phyloP scores from a whole-genome alignment of 1,140 invertebrate species.

The Euwallacea similis region DNA sequence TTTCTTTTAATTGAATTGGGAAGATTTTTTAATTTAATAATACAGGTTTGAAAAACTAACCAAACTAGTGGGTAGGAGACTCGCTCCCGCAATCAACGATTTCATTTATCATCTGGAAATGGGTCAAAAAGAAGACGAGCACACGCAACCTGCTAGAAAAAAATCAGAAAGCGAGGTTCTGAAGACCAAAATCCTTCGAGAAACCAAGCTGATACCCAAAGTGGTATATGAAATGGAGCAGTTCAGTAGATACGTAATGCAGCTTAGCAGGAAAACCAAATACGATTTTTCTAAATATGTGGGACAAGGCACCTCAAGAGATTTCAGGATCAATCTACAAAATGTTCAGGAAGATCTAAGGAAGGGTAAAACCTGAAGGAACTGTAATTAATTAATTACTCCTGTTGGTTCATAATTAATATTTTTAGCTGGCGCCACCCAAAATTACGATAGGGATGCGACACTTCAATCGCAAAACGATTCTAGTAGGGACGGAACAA shows the following conservation, averaged over 20 bases:
- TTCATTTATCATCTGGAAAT: conserved; percentile 53
- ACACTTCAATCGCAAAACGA: too few relatives aligned
- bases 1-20: not conserved
- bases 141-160: conserved; percentile 48
- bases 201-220: conserved; percentile 62
- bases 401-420: too few relatives aligned
- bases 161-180: conserved; percentile 53
- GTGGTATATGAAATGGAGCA: conserved; percentile 63
- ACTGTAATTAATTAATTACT: too few relatives aligned
- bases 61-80: conserved; percentile 59
- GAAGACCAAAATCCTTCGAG: conserved; percentile 61
- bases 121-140: conserved; percentile 48
- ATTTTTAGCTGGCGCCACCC: too few relatives aligned
- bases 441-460: too few relatives aligned
- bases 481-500: too few relatives aligned
- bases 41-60: conserved; percentile 61
- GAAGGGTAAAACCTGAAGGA: not conserved
- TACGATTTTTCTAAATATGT: conserved; percentile 59
- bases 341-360: conserved; percentile 19
- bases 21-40: not conserved
- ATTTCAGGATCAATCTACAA: conserved; percentile 56
- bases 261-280: conserved; percentile 61
- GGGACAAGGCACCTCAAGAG: conserved; percentile 60
- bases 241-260: conserved; percentile 61
- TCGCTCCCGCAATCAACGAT: conserved; percentile 59